Evolutionary conservation across 2,113 vertebrate species (phyloP).

Genomic region (Pseudopodoces humilis): DNA sequence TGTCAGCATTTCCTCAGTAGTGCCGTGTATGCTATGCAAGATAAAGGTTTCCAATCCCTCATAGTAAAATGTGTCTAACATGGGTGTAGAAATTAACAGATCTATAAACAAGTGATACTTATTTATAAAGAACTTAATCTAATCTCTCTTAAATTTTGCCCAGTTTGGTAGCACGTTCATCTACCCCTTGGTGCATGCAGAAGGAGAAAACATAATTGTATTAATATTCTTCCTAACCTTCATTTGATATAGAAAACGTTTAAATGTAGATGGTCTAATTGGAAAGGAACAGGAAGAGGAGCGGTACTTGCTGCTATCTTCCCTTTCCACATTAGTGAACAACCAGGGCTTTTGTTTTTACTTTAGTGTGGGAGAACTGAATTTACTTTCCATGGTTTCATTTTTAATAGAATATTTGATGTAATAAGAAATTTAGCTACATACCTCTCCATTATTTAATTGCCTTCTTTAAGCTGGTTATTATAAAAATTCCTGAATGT

Average conservation of each 20-base stretch:
- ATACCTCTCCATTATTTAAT: background rate
- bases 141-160: background rate
- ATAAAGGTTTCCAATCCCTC: background rate
- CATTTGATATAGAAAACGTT: fast-evolving
- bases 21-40: fast-evolving
- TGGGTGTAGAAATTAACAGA: background rate
- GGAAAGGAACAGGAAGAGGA: background rate
- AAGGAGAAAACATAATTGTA: background rate
- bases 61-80: background rate
- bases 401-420: background rate
- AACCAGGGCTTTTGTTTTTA: background rate
- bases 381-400: background rate
- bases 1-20: background rate
- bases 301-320: background rate
- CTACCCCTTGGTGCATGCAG: background rate
- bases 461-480: background rate
- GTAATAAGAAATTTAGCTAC: background rate
- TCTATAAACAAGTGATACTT: background rate
- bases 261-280: background rate
- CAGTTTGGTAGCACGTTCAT: background rate
- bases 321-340: background rate
- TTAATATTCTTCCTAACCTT: background rate
- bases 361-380: background rate
- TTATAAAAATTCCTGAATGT: background rate
- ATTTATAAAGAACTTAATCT: background rate